These are phyloP conservation scores for Unio pictorum DNA, from an alignment of 2,888 invertebrate species.

Conservation along the genomic window DNA sequence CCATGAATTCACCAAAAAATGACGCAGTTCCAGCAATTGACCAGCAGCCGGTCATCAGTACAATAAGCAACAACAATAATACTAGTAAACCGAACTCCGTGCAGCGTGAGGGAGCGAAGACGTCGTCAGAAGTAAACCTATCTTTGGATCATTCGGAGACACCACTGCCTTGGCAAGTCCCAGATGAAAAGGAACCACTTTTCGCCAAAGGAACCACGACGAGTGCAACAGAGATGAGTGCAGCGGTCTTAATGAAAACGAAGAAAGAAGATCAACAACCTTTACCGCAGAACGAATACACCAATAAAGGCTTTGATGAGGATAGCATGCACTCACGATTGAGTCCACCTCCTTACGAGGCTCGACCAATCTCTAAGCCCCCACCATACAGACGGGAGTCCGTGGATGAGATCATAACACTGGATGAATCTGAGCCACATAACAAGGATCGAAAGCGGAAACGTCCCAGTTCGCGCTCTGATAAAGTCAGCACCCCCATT, in stretches of 20 bases:
- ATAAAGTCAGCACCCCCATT: background rate
- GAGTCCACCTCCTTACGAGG: constrained; percentile 8
- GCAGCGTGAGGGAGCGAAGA: constrained; percentile 15
- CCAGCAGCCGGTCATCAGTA: constrained; percentile 1
- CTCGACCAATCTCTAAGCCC: constrained; percentile 23
- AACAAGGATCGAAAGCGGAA: constrained; percentile 23
- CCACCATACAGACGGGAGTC: constrained; percentile 39
- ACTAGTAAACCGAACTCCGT: background rate
- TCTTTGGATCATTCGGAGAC: constrained; percentile 26
- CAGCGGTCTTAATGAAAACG: background rate
- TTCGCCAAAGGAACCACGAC: constrained; percentile 7
- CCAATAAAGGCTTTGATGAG: constrained; percentile 22
- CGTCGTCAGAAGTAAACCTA: constrained; percentile 40
- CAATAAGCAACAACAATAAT: constrained; percentile 10
- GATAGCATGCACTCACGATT: constrained; percentile 5
- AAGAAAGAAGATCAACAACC: constrained; percentile 3
- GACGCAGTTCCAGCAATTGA: background rate
- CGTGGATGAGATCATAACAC: constrained; percentile 36
- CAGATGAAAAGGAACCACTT: constrained; percentile 22
- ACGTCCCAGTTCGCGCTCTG: constrained; percentile 14
- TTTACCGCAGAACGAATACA: constrained; percentile 12
- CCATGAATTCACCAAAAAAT: background rate
- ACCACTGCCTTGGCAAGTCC: constrained; percentile 43
- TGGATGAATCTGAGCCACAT: constrained; percentile 12
- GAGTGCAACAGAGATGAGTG: constrained; percentile 2